A percentile compares a stretch with the other conserved stretches of the same genome.
These are phyloP conservation scores for Phenganax stokvisi DNA, from an alignment of 92 coral and sea anemone species.

Conservation along the genomic window DNA sequence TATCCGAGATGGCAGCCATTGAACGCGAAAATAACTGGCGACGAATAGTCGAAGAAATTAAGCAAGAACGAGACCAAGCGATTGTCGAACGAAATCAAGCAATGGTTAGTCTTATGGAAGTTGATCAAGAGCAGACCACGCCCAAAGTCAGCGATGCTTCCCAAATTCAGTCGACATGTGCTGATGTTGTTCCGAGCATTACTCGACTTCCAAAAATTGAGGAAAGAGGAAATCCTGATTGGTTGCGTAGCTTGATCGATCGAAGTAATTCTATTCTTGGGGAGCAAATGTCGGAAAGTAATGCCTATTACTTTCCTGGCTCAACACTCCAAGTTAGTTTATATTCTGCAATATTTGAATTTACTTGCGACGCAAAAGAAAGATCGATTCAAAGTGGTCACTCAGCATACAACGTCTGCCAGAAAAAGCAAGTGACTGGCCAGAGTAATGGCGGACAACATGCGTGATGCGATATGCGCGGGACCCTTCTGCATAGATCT, in stretches of 20 bases:
- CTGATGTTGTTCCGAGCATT: neutral
- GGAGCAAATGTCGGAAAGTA: constrained; percentile 38
- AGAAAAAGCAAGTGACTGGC: too few relatives aligned
- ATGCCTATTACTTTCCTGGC: constrained; percentile 35
- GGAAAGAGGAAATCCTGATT: constrained; percentile 14
- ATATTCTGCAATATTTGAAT: too few relatives aligned
- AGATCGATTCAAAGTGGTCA: too few relatives aligned
- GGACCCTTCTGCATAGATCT: too few relatives aligned
- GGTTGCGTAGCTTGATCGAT: constrained; percentile 34
- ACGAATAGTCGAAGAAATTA: constrained; percentile 57
- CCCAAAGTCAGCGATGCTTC: neutral
- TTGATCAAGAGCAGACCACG: constrained; percentile 62
- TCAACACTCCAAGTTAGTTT: constrained; percentile 4
- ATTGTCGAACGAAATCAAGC: constrained; percentile 84
- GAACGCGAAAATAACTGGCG: constrained; percentile 69
- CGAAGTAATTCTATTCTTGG: constrained; percentile 33
- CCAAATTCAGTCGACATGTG: neutral
- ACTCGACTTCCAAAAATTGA: neutral
- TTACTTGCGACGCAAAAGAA: too few relatives aligned
- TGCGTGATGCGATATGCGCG: too few relatives aligned
- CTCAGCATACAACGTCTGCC: too few relatives aligned
- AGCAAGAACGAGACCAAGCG: constrained; percentile 83
- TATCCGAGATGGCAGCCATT: constrained; percentile 8
- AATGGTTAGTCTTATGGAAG: constrained; percentile 72
- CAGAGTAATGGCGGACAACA: too few relatives aligned